Evolutionary conservation across 2,113 vertebrate species (phyloP), one percentile per base, ranked within the genome.

Genomic region (Sturnus vulgaris): DNA sequence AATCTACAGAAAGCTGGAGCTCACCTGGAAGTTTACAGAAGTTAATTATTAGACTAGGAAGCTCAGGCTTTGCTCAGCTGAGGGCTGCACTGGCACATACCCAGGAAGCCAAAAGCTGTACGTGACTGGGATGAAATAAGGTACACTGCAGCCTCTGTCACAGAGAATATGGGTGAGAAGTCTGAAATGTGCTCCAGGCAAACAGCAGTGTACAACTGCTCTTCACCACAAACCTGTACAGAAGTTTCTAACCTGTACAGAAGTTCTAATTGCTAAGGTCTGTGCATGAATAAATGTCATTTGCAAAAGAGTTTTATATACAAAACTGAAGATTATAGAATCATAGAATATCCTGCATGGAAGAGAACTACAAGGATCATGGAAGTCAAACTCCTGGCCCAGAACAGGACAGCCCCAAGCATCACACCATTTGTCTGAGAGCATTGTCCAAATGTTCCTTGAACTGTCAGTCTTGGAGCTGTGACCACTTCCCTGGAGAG

Each of bases 11-110:
- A 86, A 95, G 44, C n/a, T 78, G 27, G 21, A 95, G 61, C 12
- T 69, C 53, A 53, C 33, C 23, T 89, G 61, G 73, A 96, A 96
- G 55, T 86, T 92, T 73, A 91, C 56, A 63, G 1, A 91, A 93
- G 93, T 95, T 97, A 97, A 97, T 86, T 40, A 97, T 95, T 96
- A 97, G 56, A 80, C 89, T 91, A 64, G 72, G 87, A 94, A 88
- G 16, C 63, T 63, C 68, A 92, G 18, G 63, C 22, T 68, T 86
- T 72, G 53, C 59, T 92, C 69, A 92, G 39, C 69, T 52, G 49
- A 94, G 35, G 22, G 46, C 60, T 91, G 61, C 14, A 27, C 35
- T 55, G 73, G 77, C 66, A 49, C 3, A 2, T 71, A 81, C 47
- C 55, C 76, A 77, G 57, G 33, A 82, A 44, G n/a, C 57, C 49